These are phyloP conservation scores for Pelobates fuscus DNA, from an alignment of 2,113 vertebrate genomes.

Conservation along the genomic window DNA sequence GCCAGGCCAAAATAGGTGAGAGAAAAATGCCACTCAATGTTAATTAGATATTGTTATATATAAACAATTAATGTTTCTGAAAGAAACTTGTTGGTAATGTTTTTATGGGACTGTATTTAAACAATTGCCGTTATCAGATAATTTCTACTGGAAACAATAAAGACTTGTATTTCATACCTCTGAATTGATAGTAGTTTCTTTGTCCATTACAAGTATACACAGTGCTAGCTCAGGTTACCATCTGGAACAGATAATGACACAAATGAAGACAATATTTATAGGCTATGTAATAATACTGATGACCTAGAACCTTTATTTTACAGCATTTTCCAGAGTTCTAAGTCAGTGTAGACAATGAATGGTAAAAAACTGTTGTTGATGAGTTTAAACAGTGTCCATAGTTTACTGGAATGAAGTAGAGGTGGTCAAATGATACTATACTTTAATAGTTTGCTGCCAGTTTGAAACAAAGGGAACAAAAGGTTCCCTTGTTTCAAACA, in stretches of 20 bases:
- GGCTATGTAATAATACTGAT: constrained; percentile 55
- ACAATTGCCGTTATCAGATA: no score
- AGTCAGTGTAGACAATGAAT: constrained; percentile 43
- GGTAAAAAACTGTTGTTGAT: constrained; percentile 42
- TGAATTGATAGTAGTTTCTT: constrained; percentile 56
- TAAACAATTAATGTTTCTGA: no score
- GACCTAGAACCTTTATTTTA: constrained; percentile 56
- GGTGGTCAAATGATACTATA: constrained; percentile 57
- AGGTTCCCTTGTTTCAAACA: no score
- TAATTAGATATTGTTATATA: no score
- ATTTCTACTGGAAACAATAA: no score
- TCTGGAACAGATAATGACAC: constrained; percentile 40
- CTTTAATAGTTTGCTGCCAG: constrained; percentile 59
- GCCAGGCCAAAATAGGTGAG: no score
- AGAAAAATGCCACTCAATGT: no score
- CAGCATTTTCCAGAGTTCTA: constrained; percentile 59
- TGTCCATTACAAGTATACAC: constrained; percentile 63
- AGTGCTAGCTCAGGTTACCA: constrained; percentile 57
- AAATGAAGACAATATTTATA: constrained; percentile 68
- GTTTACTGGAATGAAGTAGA: constrained; percentile 56
- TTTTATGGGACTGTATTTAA: no score
- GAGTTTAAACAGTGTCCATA: constrained; percentile 51
- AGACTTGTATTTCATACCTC: constrained; percentile 62
- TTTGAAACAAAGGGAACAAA: constrained; percentile 62
- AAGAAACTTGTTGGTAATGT: no score